Conservation (phyloP, 2,113 vertebrate genomes). For the Erythrolamprus reginae region DNA sequence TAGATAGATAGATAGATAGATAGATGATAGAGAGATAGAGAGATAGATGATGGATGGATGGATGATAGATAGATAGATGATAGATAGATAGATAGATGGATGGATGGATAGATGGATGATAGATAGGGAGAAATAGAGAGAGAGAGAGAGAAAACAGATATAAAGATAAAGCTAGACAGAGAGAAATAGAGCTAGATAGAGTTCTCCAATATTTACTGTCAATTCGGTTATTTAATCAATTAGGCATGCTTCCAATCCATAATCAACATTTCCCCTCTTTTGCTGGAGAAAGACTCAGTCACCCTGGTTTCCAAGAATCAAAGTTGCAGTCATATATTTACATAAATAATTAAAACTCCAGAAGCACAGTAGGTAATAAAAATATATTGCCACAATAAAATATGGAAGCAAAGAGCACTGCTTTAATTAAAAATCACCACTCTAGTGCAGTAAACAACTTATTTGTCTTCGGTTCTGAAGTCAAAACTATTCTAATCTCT, state of each 20-base stretch:
- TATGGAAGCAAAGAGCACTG: slow-evolving; percentile 61
- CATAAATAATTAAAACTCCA: slow-evolving; percentile 80
- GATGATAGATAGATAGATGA: too few species aligned
- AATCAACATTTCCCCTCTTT: slow-evolving; percentile 36
- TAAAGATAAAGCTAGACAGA: neutral
- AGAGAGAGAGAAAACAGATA: neutral
- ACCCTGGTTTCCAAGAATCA: slow-evolving; percentile 49
- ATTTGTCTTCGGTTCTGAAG: slow-evolving; percentile 51
- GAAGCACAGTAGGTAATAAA: slow-evolving; percentile 66
- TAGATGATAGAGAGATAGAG: neutral
- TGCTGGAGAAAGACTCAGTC: slow-evolving; percentile 45
- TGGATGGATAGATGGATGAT: neutral
- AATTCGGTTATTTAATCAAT: slow-evolving; percentile 58
- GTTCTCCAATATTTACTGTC: neutral
- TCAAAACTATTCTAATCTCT: slow-evolving; percentile 27
- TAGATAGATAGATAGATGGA: too few species aligned
- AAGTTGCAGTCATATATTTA: slow-evolving; percentile 62
- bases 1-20: too few species aligned
- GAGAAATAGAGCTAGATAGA: neutral
- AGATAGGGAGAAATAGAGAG: neutral
- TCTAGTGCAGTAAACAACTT: slow-evolving; percentile 73
- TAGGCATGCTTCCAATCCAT: slow-evolving; percentile 40
- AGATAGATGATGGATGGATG: too few species aligned
- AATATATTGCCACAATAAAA: slow-evolving; percentile 74
- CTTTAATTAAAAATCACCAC: slow-evolving; percentile 79